Evolutionary conservation across 1,140 invertebrate species (phyloP).

Genomic region (Drosophila mojavensis): DNA sequence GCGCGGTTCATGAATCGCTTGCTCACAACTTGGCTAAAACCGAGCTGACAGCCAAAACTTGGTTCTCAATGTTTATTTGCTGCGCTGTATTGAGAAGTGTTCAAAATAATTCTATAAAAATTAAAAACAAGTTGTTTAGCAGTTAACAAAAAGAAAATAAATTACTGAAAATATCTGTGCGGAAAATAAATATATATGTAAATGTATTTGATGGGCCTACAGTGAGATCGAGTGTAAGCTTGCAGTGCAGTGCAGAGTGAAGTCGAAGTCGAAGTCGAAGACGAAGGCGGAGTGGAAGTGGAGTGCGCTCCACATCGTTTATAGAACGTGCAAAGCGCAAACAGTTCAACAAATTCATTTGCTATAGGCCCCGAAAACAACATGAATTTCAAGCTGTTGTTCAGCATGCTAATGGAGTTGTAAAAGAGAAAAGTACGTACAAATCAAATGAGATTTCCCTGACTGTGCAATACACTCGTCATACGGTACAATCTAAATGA

Average conservation of each 20-base stretch:
- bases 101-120: constrained; percentile 1
- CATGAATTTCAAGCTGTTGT: constrained; percentile 50
- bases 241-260: constrained; percentile 9
- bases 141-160: not conserved
- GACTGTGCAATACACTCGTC: not conserved
- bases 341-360: constrained; percentile 51
- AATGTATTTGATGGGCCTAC: not conserved
- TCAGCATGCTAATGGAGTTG: constrained; percentile 62
- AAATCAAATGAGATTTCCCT: not conserved
- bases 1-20: constrained; percentile 53
- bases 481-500: no score
- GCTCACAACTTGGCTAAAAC: constrained; percentile 21
- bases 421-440: constrained; percentile 44
- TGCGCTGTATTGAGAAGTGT: not conserved
- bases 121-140: constrained; percentile 1
- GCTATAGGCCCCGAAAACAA: constrained; percentile 42
- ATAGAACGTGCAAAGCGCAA: constrained; percentile 63
- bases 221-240: constrained; percentile 1
- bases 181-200: not conserved
- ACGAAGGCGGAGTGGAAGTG: constrained; percentile 21
- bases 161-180: not conserved
- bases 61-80: constrained; percentile 3
- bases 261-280: constrained; percentile 21
- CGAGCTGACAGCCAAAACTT: constrained; percentile 7
- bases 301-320: constrained; percentile 58